Base-by-base conservation (phyloP, 2,888 invertebrate species). In the Cryptocephalus moraei region DNA sequence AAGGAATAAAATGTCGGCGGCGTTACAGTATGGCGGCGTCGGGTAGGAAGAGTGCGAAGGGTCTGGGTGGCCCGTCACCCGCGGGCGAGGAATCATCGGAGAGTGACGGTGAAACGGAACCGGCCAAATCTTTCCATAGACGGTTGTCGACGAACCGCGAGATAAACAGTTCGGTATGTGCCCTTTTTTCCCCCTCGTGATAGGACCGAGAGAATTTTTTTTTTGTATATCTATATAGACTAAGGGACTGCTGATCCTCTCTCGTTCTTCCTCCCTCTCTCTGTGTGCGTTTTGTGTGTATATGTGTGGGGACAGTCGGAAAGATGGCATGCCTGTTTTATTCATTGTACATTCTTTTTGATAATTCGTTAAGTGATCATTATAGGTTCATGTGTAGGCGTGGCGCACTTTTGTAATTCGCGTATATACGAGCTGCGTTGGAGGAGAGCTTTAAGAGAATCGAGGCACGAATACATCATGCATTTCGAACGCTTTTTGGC, bases 71-170 rank as follows among this genome's bases (percentile, higher is more conserved):
- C 57, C 52, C 56, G 56, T 63, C 64, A 55, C 61, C 65, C 52
- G 65, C 62, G 43, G 61, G 57, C 52, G 81, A 80, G 57, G 82
- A 80, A 57, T 81, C 82, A 51, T 81, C 87, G 33, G 89, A 88
- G 67, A 89, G 89, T 72, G 90, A 90, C 68, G 84, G 82, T 70
- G 89, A 89, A 69, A 81, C 82, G 48, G 88, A 87, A 68, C 85
- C 84, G 62, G 86, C 83, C 56, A 78, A 77, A 67, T 80, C 81
- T 58, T 83, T 87, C 69, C 81, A 85, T 64, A 77, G 88, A 64
- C 80, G 86, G 63, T 79, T 89, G 67, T 89, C 89, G 51, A 89
- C 87, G 51, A 87, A 87, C 73, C 84, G 83, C 71, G 85, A 85
- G 70, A 82, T 86, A 68, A 86, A 84, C 69, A 80, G 81, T 72